phyloP scores from a whole-genome alignment of 2,888 invertebrate genomes.

The Ctena decussata region DNA sequence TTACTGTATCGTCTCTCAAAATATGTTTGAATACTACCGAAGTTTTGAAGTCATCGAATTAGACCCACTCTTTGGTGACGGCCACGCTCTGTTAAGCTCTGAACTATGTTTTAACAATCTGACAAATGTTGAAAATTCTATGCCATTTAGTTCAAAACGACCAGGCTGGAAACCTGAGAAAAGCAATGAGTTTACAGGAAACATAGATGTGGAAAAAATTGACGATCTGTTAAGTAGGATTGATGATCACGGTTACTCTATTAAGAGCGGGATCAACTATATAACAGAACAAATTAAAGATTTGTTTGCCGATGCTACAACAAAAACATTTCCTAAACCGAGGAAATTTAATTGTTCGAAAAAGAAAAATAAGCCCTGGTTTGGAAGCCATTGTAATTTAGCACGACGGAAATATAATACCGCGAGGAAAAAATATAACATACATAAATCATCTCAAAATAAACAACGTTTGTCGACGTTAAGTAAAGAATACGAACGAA shows the following conservation, averaged over 20 bases:
- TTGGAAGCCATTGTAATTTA: slow-evolving; percentile 5
- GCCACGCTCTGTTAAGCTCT: neutral
- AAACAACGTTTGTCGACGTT: neutral
- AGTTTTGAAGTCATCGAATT: slow-evolving; percentile 11
- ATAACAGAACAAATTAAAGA: neutral
- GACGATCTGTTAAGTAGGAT: neutral
- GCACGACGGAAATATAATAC: slow-evolving; percentile 3
- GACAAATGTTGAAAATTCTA: neutral
- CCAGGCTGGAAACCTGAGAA: neutral
- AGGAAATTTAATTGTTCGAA: neutral
- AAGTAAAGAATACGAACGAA: slow-evolving; percentile 20
- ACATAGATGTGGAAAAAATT: neutral
- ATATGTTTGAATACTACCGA: neutral
- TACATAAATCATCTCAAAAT: neutral
- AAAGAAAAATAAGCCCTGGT: slow-evolving; percentile 26
- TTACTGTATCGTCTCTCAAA: neutral
- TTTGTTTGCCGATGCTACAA: neutral
- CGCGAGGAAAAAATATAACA: neutral
- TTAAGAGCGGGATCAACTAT: neutral
- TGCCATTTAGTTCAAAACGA: too few relatives aligned
- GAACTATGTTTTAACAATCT: neutral
- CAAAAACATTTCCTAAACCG: neutral
- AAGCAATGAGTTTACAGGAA: neutral
- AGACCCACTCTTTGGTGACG: slow-evolving; percentile 27
- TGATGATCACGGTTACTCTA: neutral